Base-by-base conservation (phyloP, 2,113 vertebrate genomes). In the Neomonachus schauinslandi region DNA sequence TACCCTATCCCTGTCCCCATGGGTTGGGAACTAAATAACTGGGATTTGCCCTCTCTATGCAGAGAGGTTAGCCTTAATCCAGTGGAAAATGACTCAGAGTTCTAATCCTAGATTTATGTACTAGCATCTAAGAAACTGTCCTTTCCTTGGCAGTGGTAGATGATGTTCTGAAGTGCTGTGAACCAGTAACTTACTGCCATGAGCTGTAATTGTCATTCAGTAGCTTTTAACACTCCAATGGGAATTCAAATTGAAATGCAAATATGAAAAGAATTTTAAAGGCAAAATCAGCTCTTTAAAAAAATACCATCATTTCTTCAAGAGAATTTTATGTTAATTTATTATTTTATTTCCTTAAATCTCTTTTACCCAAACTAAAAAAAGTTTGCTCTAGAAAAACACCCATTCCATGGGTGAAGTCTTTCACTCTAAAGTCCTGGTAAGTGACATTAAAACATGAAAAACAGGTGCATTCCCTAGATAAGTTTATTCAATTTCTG, bases 401-500 rank as follows among this genome's bases (percentile, higher is more conserved):
- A 72, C 72, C 39, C 46, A 80, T 87, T 92, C 69, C 65, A n/a
- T 7, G 87, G 59, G 81, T 65, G 21, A 85, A 31, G 72, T 76
- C 12, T 65, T 94, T 86, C 36, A 95, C 89, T 86, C 53, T 97
- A 67, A 97, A 61, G 46, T 81, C 74, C 67, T 86, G 77, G 82
- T 94, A 92, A 97, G 39, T 92, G 71, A 69, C 36, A 93, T 83
- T 92, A 88, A 89, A 97, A 97, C 95, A 94, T 69, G 51, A 96
- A 97, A 96, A 97, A 39, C 71, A 95, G 85, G 91, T 96, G 89
- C 76, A 98, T 91, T 72, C 42, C 61, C 22, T 87, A 95, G 96
- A 95, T 98, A 97, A 97, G 28, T 95, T 91, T 94, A 91, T 98
- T 96, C 22, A 36, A 97, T 89, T 93, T 74, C 87, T 95, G 31